Evolutionary conservation across 2,113 vertebrate genomes (phyloP), one percentile per base, ranked within the genome.

Genomic region (Channa argus): DNA sequence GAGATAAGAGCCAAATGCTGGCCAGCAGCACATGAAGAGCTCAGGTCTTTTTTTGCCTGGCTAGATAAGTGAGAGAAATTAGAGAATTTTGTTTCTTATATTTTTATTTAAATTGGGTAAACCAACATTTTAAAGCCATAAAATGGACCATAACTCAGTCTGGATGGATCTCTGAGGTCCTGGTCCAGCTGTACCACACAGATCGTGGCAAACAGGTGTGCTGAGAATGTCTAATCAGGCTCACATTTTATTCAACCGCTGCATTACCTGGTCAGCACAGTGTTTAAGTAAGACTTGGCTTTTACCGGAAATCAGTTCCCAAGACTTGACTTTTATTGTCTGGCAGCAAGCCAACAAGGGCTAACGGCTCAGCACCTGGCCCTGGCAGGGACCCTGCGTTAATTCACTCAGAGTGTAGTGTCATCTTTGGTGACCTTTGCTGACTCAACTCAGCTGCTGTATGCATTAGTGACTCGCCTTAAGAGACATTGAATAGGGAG

Each of bases 401-500:
- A 82, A 86, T 85, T 82, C 82, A 83, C 71, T 74, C 69, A 5
- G 56, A 59, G 53, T 43, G 69, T 47, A 37, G 66, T 63, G 75
- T 76, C 66, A 77, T 89, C 84, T 77, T 68, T 47, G 0, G 69
- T 87, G 88, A 88, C 87, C 84, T 89, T 84, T 88, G 85, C 88
- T 88, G 88, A 88, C 81, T 89, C 72, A 66, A 80, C 79, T 79
- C 43, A 38, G 82, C 81, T 49, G 59, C 84, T 63, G 38, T 60
- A 44, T 75, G 68, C 69, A 63, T 76, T 69, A 58, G 71, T 11
- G 50, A 41, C 65, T 77, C 34, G 2, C 74, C 49, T 49, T 34
- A 24, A 6, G 36, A 70, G 37, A 43, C 46, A 11, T 8, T 6
- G 33, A 65, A 51, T 11, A 1, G 61, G 37, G 44, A 72, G 72